A percentile compares a stretch with the other conserved stretches of the same genome.
phyloP scores from a whole-genome alignment of 1,140 invertebrate genomes.

The Papilio polyxenes region DNA sequence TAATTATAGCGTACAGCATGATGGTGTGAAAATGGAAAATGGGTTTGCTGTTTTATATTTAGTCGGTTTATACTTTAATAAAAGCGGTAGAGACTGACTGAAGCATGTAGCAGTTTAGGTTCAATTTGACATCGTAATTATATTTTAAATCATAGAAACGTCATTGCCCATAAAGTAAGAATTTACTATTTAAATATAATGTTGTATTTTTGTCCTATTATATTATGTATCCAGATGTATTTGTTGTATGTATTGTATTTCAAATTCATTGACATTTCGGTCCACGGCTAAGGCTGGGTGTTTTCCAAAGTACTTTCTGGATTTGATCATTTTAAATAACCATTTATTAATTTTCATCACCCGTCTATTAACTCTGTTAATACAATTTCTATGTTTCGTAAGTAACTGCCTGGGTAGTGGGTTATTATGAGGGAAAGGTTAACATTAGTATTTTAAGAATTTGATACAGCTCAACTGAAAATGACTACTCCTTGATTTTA shows the following conservation, averaged over 20 bases:
- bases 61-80: constrained; percentile 24
- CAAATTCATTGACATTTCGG: constrained; percentile 53
- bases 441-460: neutral
- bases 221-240: constrained; percentile 30
- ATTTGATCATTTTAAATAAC: constrained; percentile 57
- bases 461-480: no score
- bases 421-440: neutral
- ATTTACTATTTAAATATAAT: neutral
- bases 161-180: neutral
- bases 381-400: constrained; percentile 37
- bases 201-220: constrained; percentile 12
- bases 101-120: constrained; percentile 57
- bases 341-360: constrained; percentile 45
- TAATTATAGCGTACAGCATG: constrained; percentile 46
- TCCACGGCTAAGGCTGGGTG: constrained; percentile 60
- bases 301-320: constrained; percentile 66
- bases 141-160: neutral
- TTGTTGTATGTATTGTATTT: constrained; percentile 40
- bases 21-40: constrained; percentile 45
- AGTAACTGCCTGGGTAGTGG: constrained; percentile 2
- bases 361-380: constrained; percentile 43
- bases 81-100: constrained; percentile 58
- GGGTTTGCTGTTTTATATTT: constrained; percentile 49
- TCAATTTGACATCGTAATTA: neutral
- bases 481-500: neutral